Conservation (phyloP, 2,113 vertebrate genomes). For the Harpagus bidentatus region DNA sequence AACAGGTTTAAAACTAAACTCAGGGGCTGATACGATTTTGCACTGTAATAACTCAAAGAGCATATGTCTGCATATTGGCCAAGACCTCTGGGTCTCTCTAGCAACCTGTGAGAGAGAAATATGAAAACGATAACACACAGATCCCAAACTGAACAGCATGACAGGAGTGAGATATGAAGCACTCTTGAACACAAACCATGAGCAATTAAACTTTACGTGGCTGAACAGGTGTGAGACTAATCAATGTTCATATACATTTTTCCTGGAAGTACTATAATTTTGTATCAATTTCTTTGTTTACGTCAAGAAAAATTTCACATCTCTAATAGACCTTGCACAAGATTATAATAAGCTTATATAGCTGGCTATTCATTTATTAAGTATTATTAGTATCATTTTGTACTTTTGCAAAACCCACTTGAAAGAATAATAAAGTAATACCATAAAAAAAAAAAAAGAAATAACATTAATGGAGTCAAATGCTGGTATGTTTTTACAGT, state of each 20-base stretch:
- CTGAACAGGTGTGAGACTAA: background rate
- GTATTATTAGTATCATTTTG: background rate
- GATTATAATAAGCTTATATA: background rate
- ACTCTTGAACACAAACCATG: background rate
- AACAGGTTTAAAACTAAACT: background rate
- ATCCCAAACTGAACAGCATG: background rate
- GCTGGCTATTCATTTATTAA: background rate
- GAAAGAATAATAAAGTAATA: background rate
- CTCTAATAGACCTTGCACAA: background rate
- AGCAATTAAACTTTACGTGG: background rate
- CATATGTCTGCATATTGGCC: rapidly evolving
- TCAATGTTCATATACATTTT: background rate
- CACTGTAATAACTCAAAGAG: background rate
- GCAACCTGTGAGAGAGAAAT: rapidly evolving
- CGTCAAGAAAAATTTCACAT: background rate
- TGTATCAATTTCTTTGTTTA: background rate
- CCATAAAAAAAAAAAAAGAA: background rate
- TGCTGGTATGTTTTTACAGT: background rate
- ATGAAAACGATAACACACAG: background rate
- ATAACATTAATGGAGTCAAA: background rate
- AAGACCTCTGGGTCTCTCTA: background rate
- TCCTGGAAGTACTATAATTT: background rate
- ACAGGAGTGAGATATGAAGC: background rate
- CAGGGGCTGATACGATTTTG: rapidly evolving
- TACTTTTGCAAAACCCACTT: background rate